Evolutionary conservation across 2,797 vertebrate species (phyloP).

Genomic region (Chloroceryle inda): DNA sequence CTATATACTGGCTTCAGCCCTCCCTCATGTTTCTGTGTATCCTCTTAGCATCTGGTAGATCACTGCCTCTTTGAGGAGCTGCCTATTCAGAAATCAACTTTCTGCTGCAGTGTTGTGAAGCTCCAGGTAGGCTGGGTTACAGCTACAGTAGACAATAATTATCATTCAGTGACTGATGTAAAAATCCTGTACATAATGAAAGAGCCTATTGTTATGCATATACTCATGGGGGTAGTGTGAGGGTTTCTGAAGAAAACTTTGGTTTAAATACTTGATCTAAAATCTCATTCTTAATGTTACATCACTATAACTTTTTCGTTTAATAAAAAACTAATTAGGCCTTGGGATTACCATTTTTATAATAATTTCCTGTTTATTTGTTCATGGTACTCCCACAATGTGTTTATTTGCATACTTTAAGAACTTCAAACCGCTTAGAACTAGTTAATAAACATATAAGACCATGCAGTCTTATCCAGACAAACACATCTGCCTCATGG

Average conservation of each 20-base stretch:
- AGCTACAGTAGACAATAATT: conserved; percentile 37
- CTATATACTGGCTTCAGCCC: conserved; percentile 11
- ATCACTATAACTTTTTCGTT: conserved; percentile 36
- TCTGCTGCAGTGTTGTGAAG: conserved; percentile 7
- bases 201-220: conserved; percentile 58
- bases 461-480: background rate
- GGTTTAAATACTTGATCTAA: conserved; percentile 75
- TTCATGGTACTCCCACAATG: background rate
- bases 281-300: conserved; percentile 72
- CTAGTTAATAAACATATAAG: background rate
- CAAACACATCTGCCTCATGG: background rate
- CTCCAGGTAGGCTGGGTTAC: conserved; percentile 12
- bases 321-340: background rate
- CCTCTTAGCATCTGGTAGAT: conserved; percentile 69
- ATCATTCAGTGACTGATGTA: conserved; percentile 28
- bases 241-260: conserved; percentile 74
- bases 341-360: background rate
- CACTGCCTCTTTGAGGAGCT: conserved; percentile 19
- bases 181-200: conserved; percentile 58
- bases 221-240: conserved; percentile 58
- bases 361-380: background rate
- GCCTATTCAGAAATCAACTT: conserved; percentile 41
- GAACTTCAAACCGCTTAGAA: accelerated
- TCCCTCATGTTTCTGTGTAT: conserved; percentile 66
- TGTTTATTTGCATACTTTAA: background rate